These are phyloP conservation scores for Carduelis carduelis DNA, from an alignment of 2,797 vertebrate genomes.

Conservation along the genomic window DNA sequence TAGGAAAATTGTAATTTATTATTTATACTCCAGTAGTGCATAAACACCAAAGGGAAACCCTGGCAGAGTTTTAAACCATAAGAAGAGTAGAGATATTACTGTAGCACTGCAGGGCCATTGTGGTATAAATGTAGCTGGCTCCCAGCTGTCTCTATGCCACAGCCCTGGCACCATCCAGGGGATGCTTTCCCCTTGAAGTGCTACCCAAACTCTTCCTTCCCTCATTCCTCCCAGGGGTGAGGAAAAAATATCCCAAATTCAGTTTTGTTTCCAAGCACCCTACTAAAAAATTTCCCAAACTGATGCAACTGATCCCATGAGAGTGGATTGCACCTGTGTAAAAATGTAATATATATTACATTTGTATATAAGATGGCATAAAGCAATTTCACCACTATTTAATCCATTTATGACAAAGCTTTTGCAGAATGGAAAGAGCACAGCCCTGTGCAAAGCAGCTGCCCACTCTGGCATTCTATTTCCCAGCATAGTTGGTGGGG, in stretches of 20 bases:
- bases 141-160: not conserved
- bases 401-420: not conserved
- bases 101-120: not conserved
- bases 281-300: not conserved
- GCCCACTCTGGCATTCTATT: not conserved
- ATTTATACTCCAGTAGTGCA: not conserved
- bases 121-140: not conserved
- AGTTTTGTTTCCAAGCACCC: not conserved
- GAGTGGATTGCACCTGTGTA: not conserved
- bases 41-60: not conserved
- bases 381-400: not conserved
- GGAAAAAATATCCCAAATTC: not conserved
- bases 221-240: not conserved
- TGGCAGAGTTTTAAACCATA: not conserved
- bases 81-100: not conserved
- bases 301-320: not conserved
- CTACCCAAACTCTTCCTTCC: not conserved
- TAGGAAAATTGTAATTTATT: not conserved
- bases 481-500: not conserved
- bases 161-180: not conserved
- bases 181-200: not conserved
- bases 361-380: not conserved
- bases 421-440: not conserved
- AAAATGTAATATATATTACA: not conserved
- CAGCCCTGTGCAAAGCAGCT: not conserved